Evolutionary conservation across 2,888 invertebrate genomes (phyloP).

Genomic region (Tinea trinotella): DNA sequence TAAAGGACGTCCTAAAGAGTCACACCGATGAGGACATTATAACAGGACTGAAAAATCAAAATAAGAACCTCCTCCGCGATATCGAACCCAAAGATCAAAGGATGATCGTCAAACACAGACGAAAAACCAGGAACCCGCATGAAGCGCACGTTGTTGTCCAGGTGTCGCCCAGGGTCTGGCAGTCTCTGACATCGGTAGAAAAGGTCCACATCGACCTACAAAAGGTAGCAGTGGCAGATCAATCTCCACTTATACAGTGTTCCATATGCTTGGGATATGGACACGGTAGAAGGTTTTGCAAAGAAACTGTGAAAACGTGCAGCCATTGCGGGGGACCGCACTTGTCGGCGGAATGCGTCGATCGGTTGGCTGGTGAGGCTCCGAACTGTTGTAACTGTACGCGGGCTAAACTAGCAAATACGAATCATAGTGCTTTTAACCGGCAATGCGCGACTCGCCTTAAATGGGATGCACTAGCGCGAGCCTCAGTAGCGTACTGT

Average conservation of each 20-base stretch:
- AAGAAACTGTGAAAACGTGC: neutral
- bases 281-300: neutral
- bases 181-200: neutral
- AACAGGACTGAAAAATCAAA: neutral
- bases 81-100: neutral
- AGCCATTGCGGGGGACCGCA: neutral
- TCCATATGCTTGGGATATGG: neutral
- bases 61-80: neutral
- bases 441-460: too few species aligned
- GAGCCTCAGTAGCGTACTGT: too few species aligned
- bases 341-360: neutral
- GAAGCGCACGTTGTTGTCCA: neutral
- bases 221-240: neutral
- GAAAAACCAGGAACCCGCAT: neutral
- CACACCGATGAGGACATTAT: slow-evolving; percentile 23
- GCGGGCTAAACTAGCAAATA: too few species aligned
- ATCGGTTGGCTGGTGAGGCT: neutral
- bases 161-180: neutral
- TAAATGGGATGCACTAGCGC: too few species aligned
- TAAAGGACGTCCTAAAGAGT: slow-evolving; percentile 18
- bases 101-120: neutral
- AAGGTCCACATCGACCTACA: neutral
- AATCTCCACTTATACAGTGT: neutral
- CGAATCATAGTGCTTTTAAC: too few species aligned
- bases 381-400: neutral